Base-by-base conservation (phyloP, 2,797 vertebrate genomes). In the Furcifer pardalis region DNA sequence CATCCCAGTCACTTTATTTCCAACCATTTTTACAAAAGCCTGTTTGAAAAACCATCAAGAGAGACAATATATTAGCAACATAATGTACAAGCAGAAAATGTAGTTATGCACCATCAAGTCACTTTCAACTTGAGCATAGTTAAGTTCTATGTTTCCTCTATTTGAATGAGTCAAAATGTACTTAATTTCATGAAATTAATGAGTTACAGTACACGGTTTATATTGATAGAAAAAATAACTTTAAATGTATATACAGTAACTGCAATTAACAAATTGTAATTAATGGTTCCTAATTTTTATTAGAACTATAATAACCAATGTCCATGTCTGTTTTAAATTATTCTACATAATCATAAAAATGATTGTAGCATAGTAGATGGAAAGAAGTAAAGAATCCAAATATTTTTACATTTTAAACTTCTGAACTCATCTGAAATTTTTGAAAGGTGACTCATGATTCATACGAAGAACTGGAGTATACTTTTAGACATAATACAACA, bases 11-110 rank as follows among this genome's bases (percentile, higher is more conserved):
- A 99, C 97, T 0, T 96, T 96, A 84, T 95, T 92, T 79, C 97
- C 97, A 42, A 99, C 93, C 97, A 98, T 97, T 89, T 97, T 97
- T 78, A 99, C 98, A 94, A 99, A 99, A 81, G 97, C 95, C 97
- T 98, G 88, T 56, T 23, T 27, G 71, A 12, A 52, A 89, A 23
- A 68, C 32, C 76, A 7, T 10, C 1, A 8, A 76, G 19, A 78
- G 10, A 44, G 19, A 77, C 8, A 46, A 25, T 5, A 30, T 30
- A n/a, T n/a, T 6, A 76, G 8, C 8, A 77, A 69, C 10, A 84
- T 23, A 6, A 19, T 25, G 21, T 78, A 27, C 46, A 63, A 82
- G 23, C 63, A 77, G 4, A 52, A 75, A 56, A 56, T 56, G 52
- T 52, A 10, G 49, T 56, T 19, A 56, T 21, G 13, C 5, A 19